Conservation (phyloP, 2,797 vertebrate species). For the Pseudochaenichthys georgianus region DNA sequence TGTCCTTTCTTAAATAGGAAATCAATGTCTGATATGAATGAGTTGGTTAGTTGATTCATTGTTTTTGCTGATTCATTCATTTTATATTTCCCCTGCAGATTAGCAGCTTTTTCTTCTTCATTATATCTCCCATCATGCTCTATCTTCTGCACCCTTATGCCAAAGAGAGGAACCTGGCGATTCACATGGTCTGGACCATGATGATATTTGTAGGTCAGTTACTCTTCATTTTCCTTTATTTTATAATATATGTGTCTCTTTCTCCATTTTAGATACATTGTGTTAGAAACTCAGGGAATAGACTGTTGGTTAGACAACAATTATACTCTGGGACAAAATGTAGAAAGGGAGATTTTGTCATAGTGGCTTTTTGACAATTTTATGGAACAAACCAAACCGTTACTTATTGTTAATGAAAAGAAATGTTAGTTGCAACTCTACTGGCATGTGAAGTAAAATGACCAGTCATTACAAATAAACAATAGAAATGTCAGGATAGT, state of each 20-base stretch:
- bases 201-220: constrained; percentile 90
- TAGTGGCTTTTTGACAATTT: background rate
- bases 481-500: background rate
- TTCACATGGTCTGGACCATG: constrained; percentile 85
- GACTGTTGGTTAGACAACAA: background rate
- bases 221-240: fast-evolving
- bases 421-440: background rate
- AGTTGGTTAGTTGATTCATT: background rate
- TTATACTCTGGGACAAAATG: background rate
- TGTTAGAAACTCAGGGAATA: background rate
- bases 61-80: constrained; percentile 2
- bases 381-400: background rate
- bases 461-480: background rate
- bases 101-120: constrained; percentile 92
- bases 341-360: background rate
- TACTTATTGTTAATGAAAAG: background rate
- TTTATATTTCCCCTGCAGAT: constrained; percentile 79
- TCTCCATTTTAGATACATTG: background rate
- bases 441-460: background rate
- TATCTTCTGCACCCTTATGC: constrained; percentile 91
- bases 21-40: background rate
- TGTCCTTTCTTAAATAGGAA: background rate
- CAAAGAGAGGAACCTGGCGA: constrained; percentile 80
- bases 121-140: constrained; percentile 90
- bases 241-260: background rate